phyloP scores from a whole-genome alignment of 2,113 vertebrate species.

The Recurvirostra avosetta region DNA sequence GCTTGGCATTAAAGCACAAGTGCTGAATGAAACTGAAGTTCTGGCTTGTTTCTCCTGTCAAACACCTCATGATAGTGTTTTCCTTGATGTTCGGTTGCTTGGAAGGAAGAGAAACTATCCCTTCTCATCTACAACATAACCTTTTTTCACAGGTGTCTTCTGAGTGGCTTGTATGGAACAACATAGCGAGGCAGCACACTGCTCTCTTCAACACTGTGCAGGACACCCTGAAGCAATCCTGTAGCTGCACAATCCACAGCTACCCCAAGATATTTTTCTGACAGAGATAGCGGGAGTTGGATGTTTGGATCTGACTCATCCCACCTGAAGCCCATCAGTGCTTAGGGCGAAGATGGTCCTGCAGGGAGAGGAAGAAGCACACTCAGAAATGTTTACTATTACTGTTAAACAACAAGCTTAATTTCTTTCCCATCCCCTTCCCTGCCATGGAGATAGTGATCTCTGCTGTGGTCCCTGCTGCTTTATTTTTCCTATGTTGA shows the following conservation, averaged over 20 bases:
- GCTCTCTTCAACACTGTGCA: not conserved
- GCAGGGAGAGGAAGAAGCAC: not conserved
- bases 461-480: not conserved
- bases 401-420: not conserved
- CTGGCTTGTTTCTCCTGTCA: constrained; percentile 39
- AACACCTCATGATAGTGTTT: not conserved
- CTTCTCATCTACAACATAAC: not conserved
- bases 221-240: not conserved
- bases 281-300: not conserved
- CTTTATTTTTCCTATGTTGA: not conserved
- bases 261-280: not conserved
- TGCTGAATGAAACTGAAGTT: not conserved
- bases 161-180: not conserved
- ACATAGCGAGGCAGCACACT: accelerated
- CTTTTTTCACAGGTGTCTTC: not conserved
- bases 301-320: not conserved
- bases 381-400: not conserved
- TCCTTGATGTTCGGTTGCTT: not conserved
- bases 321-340: not conserved
- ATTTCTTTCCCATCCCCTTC: not conserved
- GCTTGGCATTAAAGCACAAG: constrained; percentile 1
- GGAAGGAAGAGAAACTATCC: not conserved
- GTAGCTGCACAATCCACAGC: not conserved
- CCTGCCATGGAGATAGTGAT: not conserved
- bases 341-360: not conserved